Conservation (phyloP, 2,113 vertebrate genomes). For the Phalacrocorax pelagicus region DNA sequence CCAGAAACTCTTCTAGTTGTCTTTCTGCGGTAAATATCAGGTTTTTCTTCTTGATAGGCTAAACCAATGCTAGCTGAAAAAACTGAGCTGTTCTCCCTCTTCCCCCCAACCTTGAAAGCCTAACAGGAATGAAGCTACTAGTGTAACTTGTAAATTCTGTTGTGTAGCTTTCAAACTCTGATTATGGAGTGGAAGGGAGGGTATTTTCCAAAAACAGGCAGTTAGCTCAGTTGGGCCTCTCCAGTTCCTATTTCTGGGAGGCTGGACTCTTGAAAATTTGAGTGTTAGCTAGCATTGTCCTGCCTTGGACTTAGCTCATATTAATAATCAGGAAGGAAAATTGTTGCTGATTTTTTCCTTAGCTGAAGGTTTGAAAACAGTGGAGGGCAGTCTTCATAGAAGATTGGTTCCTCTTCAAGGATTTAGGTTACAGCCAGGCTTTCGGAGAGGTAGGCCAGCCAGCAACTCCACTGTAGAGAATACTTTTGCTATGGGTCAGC, state of each 20-base stretch:
- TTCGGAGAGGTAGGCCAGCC: background rate
- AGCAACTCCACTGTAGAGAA: fast-evolving
- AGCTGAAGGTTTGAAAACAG: background rate
- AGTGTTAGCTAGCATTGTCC: background rate
- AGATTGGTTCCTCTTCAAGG: background rate
- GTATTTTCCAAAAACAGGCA: background rate
- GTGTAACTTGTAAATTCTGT: background rate
- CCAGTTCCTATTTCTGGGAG: background rate
- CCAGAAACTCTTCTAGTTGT: background rate
- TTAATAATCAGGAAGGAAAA: background rate
- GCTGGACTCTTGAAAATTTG: background rate
- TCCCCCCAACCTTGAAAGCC: background rate
- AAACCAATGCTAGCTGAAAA: fast-evolving
- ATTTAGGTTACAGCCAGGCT: background rate
- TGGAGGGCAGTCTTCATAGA: fast-evolving
- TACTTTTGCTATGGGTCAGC: background rate
- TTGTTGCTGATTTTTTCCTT: too few relatives aligned
- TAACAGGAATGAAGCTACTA: background rate
- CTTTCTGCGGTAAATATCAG: background rate
- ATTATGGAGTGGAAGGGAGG: too few relatives aligned
- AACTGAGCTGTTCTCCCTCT: background rate
- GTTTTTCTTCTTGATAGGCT: background rate
- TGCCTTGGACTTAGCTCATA: background rate
- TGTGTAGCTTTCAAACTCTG: background rate
- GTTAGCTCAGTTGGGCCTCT: too few relatives aligned